Base-by-base conservation (phyloP, 2,888 invertebrate species). In the Leptogaster cylindrica region DNA sequence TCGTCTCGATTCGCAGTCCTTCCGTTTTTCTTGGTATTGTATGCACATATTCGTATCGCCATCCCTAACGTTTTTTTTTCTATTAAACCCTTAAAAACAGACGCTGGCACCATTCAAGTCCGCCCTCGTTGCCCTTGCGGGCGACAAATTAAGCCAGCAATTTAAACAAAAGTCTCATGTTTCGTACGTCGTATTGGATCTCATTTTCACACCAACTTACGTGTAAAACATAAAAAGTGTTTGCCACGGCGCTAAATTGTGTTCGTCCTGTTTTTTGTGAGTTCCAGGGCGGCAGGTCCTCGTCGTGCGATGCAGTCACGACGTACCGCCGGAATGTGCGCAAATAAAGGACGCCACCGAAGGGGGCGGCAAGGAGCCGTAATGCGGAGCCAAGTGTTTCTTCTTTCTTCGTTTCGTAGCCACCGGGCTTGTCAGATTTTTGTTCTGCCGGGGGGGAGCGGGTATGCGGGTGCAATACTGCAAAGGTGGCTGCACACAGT, bases 131-230 rank as follows among this genome's bases (percentile, higher is more conserved):
- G 44, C 41, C 41, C 28, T 44, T 44, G 44, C 14, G 44, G 25
- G 39, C 58, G 51, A 51, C 66, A 68, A 68, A 68, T 68, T 68
- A 61, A 61, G 51, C 51, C 61, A 58, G 61, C 68, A 68, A 51
- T 68, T 66, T 61, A 66, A 66, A 68, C 58, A 61, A 61, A 61
- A 66, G 66, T 66, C 66, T 68, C 66, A 63, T 50, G 41, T 68
- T 68, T 51, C 68, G 36, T 68, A 61, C 68, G 68, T 66, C 66
- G 61, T 61, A 68, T 68, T 68, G 46, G 58, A 61, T 68, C 65
- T 65, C 68, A 66, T 33, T 68, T 68, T 66, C 41, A 66, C 68
- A 66, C 68, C 61, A 50, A 61, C 63, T 28, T 58, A 66, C 52
- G 66, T 66, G 68, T 44, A 66, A 61, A 68, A 61, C 58, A 65